Percentiles rank a stretch among this genome's conserved stretches.
Evolutionary conservation across 1,140 invertebrate species (phyloP).

Genomic region (Aphaenogaster ashmeadi): DNA sequence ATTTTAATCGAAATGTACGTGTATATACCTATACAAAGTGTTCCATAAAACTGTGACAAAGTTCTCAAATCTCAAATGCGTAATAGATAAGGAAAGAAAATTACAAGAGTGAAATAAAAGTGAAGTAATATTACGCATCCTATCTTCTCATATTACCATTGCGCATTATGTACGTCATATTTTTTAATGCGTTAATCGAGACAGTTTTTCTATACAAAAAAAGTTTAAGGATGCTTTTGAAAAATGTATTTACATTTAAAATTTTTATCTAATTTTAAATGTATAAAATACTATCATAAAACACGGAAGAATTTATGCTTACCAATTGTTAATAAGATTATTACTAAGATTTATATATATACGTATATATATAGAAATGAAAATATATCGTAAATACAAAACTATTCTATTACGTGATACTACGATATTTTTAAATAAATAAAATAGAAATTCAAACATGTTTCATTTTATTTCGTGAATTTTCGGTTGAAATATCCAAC

Average conservation of each 20-base stretch:
- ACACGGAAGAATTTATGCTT: background rate
- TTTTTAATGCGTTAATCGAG: background rate
- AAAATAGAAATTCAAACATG: background rate
- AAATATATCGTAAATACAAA: background rate
- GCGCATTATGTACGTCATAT: background rate
- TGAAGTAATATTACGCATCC: background rate
- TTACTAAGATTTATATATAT: background rate
- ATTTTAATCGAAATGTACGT: background rate
- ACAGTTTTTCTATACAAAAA: background rate
- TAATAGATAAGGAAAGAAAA: background rate
- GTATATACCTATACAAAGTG: background rate
- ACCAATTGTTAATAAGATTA: background rate
- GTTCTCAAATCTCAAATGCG: background rate
- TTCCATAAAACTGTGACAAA: background rate
- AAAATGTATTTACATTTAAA: background rate
- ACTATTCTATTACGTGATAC: background rate
- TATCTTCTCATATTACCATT: background rate
- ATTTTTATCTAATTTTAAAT: background rate
- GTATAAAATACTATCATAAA: background rate
- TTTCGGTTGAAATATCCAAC: slow-evolving; percentile 3
- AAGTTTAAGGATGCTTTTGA: background rate
- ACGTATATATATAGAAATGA: background rate
- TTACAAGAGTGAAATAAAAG: background rate
- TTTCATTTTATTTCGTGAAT: slow-evolving; percentile 1
- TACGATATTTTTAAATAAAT: background rate